Base-by-base conservation (phyloP, 2,797 vertebrate species). In the Gymnoscopelus microlampas region DNA sequence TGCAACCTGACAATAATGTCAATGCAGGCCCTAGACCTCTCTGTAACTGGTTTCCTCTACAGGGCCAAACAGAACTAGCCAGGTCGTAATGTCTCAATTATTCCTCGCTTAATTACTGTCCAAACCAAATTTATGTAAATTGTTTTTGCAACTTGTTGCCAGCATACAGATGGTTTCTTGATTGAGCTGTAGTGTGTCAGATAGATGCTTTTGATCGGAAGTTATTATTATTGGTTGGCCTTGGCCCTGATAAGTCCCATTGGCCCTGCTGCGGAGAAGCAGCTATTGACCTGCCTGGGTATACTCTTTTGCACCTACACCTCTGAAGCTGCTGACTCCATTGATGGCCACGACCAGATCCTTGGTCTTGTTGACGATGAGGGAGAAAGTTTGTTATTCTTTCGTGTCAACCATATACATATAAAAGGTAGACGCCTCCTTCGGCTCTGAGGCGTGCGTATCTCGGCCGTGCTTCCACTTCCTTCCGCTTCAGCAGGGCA, bases 81-180 rank as follows among this genome's bases (percentile, higher is more conserved):
- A 50, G 19, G 12, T 14, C 48, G 6, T 24, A 62, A 44, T 44
- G 39, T 44, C 39, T 13, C 12, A 49, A 49, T 62, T 49, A 49
- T 12, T 50, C 10, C 14, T 68, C 15, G 9, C 11, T 49, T 1
- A 9, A 19, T 60, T 51, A 15, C 12, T 54, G 26, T 53, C 61
- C 61, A 66, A 66, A 59, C 11, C 23, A 62, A n/a, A 51, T 47
- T 15, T 51, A 62, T 74, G 58, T 49, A 1, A 13, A 44, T 70
- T 63, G 13, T 50, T 73, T 59, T 14, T 35, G 5, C 2, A 12
- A 24, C 19, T 44, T 3, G 15, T 32, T 60, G 66, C 35, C 62
- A 72, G 56, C 13, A 72, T 57, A 5, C 32, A 60, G 39, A 49
- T 47, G 26, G 66, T 60, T 53, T 61, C 10, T 50, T 35, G 19